Conservation (phyloP, 1,140 invertebrate species). For the Psix sp. region DNA sequence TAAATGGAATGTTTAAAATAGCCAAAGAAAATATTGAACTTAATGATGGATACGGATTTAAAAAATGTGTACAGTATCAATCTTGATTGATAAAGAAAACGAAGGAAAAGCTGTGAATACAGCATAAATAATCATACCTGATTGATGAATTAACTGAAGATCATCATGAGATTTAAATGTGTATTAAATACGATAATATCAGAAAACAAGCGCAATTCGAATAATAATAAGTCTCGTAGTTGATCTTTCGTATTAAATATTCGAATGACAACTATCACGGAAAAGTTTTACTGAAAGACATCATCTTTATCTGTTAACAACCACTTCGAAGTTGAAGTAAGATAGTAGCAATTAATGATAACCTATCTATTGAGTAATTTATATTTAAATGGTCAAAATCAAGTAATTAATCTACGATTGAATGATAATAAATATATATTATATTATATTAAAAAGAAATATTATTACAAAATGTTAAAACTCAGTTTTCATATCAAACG, state of each 20-base stretch:
- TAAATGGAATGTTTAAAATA: no score
- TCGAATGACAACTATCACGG: conserved; percentile 46
- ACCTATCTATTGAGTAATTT: conserved; percentile 52
- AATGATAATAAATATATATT: neutral
- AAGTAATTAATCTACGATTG: no score
- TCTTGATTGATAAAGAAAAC: neutral
- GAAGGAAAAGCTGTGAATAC: conserved; percentile 11
- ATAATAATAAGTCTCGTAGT: conserved; percentile 23
- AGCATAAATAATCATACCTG: conserved; percentile 28
- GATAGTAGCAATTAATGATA: conserved; percentile 53
- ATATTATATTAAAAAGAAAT: no score
- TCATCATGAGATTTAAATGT: conserved; percentile 18
- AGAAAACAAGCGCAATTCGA: conserved; percentile 7
- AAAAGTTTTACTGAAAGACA: conserved; percentile 42
- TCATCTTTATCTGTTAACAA: conserved; percentile 42
- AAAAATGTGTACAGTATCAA: no score
- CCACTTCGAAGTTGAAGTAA: conserved; percentile 48
- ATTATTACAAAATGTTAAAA: no score
- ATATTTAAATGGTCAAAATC: conserved; percentile 38
- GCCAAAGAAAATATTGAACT: no score
- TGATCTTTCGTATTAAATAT: conserved; percentile 48
- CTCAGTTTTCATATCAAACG: no score
- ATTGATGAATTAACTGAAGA: conserved; percentile 22
- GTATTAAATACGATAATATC: conserved; percentile 7
- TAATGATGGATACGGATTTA: no score